Evolutionary conservation across 1,140 invertebrate species (phyloP).

Genomic region (Battus philenor): DNA sequence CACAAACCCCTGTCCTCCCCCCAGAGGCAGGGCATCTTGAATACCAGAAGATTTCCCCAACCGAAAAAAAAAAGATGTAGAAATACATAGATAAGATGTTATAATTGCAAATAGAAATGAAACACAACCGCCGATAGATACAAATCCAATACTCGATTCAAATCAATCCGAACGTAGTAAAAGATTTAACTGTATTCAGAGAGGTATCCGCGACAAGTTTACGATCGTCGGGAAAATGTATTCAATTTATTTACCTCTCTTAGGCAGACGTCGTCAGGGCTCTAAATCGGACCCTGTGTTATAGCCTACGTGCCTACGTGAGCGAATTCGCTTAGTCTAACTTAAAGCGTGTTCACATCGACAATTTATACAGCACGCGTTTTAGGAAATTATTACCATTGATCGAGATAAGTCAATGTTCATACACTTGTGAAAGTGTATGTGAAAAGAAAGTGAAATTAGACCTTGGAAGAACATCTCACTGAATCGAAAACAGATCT

Average conservation of each 20-base stretch:
- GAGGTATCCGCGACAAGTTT: slow-evolving; percentile 12
- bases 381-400: neutral
- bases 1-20: no score
- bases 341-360: slow-evolving; percentile 2
- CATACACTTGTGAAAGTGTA: neutral
- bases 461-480: no score
- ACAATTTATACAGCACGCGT: neutral
- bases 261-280: slow-evolving; percentile 15
- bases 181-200: slow-evolving; percentile 13
- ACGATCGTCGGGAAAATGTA: slow-evolving; percentile 13
- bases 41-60: no score
- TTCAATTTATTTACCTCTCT: slow-evolving; percentile 18
- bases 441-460: neutral
- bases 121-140: no score
- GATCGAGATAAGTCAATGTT: neutral
- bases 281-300: slow-evolving; percentile 14
- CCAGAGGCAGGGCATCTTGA: no score
- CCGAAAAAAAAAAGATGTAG: no score
- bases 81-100: no score
- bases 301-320: slow-evolving; percentile 13
- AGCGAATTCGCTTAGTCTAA: slow-evolving; percentile 7
- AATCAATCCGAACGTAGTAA: slow-evolving; percentile 15
- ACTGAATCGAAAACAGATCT: no score
- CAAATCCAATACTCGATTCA: slow-evolving; percentile 15
- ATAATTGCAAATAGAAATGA: no score